These are phyloP conservation scores for Microtus montanus DNA, from an alignment of 2,113 vertebrate species.

Conservation along the genomic window DNA sequence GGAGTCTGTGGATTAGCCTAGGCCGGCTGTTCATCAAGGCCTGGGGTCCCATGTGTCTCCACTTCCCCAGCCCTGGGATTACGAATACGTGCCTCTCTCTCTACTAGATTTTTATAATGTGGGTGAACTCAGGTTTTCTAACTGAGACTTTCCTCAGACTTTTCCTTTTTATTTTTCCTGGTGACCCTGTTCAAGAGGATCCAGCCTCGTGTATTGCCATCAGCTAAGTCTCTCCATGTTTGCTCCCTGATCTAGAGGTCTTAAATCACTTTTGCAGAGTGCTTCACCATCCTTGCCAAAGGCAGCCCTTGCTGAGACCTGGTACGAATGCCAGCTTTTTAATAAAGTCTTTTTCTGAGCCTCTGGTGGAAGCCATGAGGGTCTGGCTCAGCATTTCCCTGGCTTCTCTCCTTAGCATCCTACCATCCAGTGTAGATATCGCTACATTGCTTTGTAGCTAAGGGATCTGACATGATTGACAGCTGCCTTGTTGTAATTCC, in stretches of 20 bases:
- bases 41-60: background rate
- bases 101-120: background rate
- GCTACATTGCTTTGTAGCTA: background rate
- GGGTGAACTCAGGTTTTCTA: background rate
- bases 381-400: background rate
- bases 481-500: background rate
- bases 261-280: background rate
- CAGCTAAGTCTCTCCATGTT: background rate
- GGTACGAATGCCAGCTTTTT: background rate
- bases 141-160: background rate
- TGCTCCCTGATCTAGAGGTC: background rate
- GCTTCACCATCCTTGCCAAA: background rate
- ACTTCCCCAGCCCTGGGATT: background rate
- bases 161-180: background rate
- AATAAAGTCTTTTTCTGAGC: background rate
- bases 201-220: background rate
- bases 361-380: background rate
- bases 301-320: background rate
- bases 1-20: background rate
- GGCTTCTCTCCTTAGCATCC: background rate
- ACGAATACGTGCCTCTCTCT: background rate
- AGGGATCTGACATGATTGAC: background rate
- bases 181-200: background rate
- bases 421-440: background rate
- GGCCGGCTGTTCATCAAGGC: too few species aligned